Evolutionary conservation across 2,888 invertebrate genomes (phyloP), one percentile per base, ranked within the genome.

Genomic region (Agrochola circellaris): DNA sequence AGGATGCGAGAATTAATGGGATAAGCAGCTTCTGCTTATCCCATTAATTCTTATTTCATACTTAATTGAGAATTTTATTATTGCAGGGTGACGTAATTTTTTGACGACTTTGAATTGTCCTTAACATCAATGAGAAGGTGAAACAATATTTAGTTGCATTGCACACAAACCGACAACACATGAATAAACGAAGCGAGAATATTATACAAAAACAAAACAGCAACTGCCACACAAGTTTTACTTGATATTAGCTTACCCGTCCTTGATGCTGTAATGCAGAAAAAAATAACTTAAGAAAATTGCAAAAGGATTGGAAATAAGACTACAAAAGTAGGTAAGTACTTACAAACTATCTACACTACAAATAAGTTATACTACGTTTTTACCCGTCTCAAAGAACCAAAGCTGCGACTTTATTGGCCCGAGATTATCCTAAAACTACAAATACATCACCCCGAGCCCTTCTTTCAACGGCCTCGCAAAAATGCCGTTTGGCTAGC

Each of bases 251-350:
- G 45, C 79, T 81, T 58, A 83, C 80, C 83, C 23, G 9, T 81
- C 67, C 42, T 62, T 66, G 56, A 67, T 15, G 61, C 81, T 81
- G 67, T 34, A 81, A 81, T 54, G 48, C 30, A 83, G 26, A 81
- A 81, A 23, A 78, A 48, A 15, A 2, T 3, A 34, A 70, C 56
- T 61, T 81, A 62, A 82, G 20, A 30, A 67, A 65, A 65, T 81
- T 54, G 20, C 20, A 51, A 67, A 58, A 75, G n/a, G 42, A 79
- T 68, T n/a, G 15, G 56, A 51, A 51, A 60, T 8, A 42, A 54
- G 2, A 45, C 30, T 67, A 15, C 9, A 66, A 48, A 60, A 30
- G n/a, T n/a, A n/a, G n/a, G n/a, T n/a, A n/a, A n/a, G 30, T 58
- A 60, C 30, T 30, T 26, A 60, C 9, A 15, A 30, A 60, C 60